A percentile compares a stretch with the other conserved stretches of the same genome.
Evolutionary conservation across 2,797 vertebrate species (phyloP).

Genomic region (Lagodon rhomboides): DNA sequence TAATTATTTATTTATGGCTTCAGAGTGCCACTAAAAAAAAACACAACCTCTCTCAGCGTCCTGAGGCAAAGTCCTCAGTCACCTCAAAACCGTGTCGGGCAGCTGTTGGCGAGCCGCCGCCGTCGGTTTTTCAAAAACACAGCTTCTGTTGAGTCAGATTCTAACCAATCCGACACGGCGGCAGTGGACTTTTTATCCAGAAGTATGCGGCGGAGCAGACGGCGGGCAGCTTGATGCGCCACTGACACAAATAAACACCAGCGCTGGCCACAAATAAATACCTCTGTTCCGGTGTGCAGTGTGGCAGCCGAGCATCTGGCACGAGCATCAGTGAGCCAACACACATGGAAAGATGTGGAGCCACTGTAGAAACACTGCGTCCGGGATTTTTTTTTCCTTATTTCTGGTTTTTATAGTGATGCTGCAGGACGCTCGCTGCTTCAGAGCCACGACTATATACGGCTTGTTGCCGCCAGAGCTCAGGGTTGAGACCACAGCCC

Average conservation of each 20-base stretch:
- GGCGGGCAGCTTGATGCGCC: slow-evolving; percentile 56
- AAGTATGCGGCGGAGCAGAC: slow-evolving; percentile 54
- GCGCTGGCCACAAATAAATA: slow-evolving; percentile 69
- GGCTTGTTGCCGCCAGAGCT: slow-evolving; percentile 78
- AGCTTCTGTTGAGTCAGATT: slow-evolving; percentile 52
- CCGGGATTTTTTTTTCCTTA: slow-evolving; percentile 17
- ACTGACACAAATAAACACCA: slow-evolving; percentile 70
- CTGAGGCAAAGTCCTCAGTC: slow-evolving; percentile 22
- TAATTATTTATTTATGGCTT: neutral
- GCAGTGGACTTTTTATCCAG: slow-evolving; percentile 53
- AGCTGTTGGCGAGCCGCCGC: slow-evolving; percentile 18
- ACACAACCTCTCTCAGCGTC: neutral
- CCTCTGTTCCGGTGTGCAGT: slow-evolving; percentile 48
- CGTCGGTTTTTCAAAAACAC: slow-evolving; percentile 49
- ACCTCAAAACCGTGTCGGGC: slow-evolving; percentile 31
- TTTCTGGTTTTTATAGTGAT: slow-evolving; percentile 35
- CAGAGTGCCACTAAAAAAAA: neutral
- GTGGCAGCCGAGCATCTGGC: slow-evolving; percentile 68
- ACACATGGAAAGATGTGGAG: slow-evolving; percentile 29
- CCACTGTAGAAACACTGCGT: slow-evolving; percentile 32
- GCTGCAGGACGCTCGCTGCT: slow-evolving; percentile 52
- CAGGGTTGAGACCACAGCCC: slow-evolving; percentile 81
- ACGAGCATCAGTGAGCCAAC: slow-evolving; percentile 47
- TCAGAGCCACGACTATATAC: slow-evolving; percentile 79
- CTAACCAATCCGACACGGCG: slow-evolving; percentile 52